Conservation (phyloP, 2,113 vertebrate species). For the Hypanus sabinus region DNA sequence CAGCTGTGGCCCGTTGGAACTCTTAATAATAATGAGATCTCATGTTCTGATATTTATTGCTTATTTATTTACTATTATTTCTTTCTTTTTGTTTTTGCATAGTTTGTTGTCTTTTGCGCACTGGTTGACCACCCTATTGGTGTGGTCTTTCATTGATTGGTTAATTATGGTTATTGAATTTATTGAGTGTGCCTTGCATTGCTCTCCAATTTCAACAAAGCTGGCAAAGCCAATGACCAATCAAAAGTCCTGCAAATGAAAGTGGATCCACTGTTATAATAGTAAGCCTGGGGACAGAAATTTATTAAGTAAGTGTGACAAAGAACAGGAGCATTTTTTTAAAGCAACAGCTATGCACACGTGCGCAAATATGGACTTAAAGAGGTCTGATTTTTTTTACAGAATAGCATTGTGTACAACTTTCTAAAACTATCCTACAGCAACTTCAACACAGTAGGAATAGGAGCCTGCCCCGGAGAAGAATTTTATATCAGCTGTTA, state of each 20-base stretch:
- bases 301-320: background rate
- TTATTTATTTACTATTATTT: too few relatives aligned
- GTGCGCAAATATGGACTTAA: background rate
- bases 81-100: too few relatives aligned
- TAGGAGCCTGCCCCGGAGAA: background rate
- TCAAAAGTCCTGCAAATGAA: background rate
- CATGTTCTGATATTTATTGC: too few relatives aligned
- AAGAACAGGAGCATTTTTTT: background rate
- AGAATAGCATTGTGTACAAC: background rate
- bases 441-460: background rate
- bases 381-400: background rate
- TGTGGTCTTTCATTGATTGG: too few relatives aligned
- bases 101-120: too few relatives aligned
- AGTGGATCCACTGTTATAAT: background rate
- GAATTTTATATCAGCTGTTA: background rate
- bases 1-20: too few relatives aligned
- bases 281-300: background rate
- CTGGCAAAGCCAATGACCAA: background rate
- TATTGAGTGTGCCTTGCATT: background rate
- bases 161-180: too few relatives aligned
- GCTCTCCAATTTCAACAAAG: background rate
- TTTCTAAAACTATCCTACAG: background rate
- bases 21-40: too few relatives aligned
- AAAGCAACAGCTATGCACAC: background rate
- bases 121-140: too few relatives aligned